Base-by-base conservation (phyloP, 2,113 vertebrate species). In the Nannobrachium achirus region DNA sequence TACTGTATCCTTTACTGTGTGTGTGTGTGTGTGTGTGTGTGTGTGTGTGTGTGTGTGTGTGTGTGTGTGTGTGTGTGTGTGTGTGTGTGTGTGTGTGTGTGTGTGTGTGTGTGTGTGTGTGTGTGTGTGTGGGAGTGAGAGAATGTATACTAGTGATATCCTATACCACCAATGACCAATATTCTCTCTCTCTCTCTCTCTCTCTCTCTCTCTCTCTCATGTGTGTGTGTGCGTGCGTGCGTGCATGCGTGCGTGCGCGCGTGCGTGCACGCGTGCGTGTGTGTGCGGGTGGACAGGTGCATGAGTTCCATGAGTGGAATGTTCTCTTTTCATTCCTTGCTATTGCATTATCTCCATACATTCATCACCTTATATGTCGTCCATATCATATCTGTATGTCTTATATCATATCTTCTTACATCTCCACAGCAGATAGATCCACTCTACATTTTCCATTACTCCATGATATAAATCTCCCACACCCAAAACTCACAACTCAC, bases 1-100 rank as follows among this genome's bases (percentile, higher is more conserved):
- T 44, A 44, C 8, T 44, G 39, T 57, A 64, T 48, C 70, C 53
- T 61, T 51, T 66, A 14, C 84, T 16, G n/a, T 14, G 50, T 71
- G 53, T 63, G 51, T 56, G 42, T 50, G 13, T 57, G 16, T 39
- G 4, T 39, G 25, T 39, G 14, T 48, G 45, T 48, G 45, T 48
- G 45, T 14, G 45, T 48, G 14, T 48, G 14, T 48, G 45, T 48
- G 14, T 48, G 45, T 14, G 11, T 14, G 45, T n/a, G 14, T 48
- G 45, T 48, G 11, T 48, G 45, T 48, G 45, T 14, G 45, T 48
- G 45, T 18, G 56, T 57, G 56, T 57, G 25, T 57, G 56, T 57
- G 56, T 57, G 56, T 16, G 14, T 25, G 14, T 40, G 14, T 10
- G 38, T 4, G 25, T 10, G 6, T 57, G 33, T 4, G n/a, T 57